These are phyloP conservation scores for Leptopterna dolabrata DNA, from an alignment of 2,888 invertebrate genomes.

Conservation along the genomic window DNA sequence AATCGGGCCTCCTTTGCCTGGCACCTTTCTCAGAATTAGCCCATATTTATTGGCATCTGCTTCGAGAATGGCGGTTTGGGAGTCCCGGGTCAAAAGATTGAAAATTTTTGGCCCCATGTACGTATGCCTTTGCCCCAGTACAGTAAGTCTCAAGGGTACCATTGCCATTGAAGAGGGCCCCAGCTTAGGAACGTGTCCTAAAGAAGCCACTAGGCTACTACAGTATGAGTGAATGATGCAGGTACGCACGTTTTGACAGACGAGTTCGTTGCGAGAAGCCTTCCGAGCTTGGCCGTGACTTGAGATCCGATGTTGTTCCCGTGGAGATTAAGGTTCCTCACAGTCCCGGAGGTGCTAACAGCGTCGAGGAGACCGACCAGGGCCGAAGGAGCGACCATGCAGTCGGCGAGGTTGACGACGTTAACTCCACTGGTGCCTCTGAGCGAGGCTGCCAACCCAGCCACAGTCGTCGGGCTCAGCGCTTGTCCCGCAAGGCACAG, in stretches of 20 bases:
- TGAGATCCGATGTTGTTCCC: slow-evolving; percentile 57
- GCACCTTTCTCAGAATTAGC: too few species aligned
- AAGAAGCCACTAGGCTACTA: too few species aligned
- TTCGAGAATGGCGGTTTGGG: too few species aligned
- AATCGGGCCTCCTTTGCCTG: too few species aligned
- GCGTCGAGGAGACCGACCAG: slow-evolving; percentile 46
- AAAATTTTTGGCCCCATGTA: too few species aligned
- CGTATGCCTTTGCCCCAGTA: too few species aligned
- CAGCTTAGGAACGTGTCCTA: too few species aligned
- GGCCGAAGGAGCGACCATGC: slow-evolving; percentile 55
- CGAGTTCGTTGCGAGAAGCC: slow-evolving; percentile 47
- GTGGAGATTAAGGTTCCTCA: slow-evolving; percentile 50
- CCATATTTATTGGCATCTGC: too few species aligned
- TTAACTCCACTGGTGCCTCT: slow-evolving; percentile 16
- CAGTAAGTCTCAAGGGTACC: too few species aligned
- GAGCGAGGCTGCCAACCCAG: slow-evolving; percentile 50
- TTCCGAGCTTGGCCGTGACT: slow-evolving; percentile 47
- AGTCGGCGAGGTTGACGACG: slow-evolving; percentile 56
- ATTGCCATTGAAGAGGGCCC: too few species aligned
- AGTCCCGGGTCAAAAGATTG: too few species aligned
- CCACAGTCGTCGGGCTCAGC: slow-evolving; percentile 41
- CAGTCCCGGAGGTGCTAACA: slow-evolving; percentile 12
- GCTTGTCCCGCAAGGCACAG: slow-evolving; percentile 56
- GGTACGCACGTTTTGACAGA: slow-evolving; percentile 55
- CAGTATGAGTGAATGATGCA: too few species aligned